Evolutionary conservation across 2,113 vertebrate genomes (phyloP), one percentile per base, ranked within the genome.

Genomic region (Maccullochella peelii): DNA sequence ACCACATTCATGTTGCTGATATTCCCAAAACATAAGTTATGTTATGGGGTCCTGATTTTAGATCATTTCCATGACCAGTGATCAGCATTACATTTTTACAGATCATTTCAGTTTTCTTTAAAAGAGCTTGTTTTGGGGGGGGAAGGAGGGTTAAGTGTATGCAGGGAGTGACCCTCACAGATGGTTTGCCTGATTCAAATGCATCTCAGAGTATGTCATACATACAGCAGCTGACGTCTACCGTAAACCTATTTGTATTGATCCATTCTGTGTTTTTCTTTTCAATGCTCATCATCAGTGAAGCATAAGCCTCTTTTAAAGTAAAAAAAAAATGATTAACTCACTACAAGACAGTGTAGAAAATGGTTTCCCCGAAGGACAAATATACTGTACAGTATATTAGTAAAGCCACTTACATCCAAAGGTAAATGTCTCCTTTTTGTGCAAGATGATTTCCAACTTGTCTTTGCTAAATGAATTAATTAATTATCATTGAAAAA

Each of bases 211-310:
- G 57, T 63, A 84, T 65, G 42, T 76, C 30, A 71, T 47, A 40
- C 23, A 79, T 54, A 65, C 71, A 80, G 77, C 36, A 77, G 59
- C 52, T 79, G 74, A 58, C 47, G n/a, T 84, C 52, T 77, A 61
- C 80, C 23, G 38, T 86, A 85, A 87, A 86, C 61, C 33, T 58
- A 67, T 92, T 87, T 90, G 68, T 81, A 93, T 91, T 73, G 86
- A 89, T 88, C 47, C 57, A 82, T 68, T 82, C 77, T 82, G 71
- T 68, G 25, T 70, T 84, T 79, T 74, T 77, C 71, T 49, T 68
- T 33, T 66, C 44, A 79, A 62, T 40, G 58, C 49, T 83, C 61
- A 84, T 86, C 55, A 71, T 84, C 25, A 54, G 66, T 84, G 42
- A 84, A 47, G 38, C 57, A 63, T 67, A 40, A 57, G 71, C 74